Base-by-base conservation (phyloP, 2,888 invertebrate genomes). In the Xestia c-nigrum region DNA sequence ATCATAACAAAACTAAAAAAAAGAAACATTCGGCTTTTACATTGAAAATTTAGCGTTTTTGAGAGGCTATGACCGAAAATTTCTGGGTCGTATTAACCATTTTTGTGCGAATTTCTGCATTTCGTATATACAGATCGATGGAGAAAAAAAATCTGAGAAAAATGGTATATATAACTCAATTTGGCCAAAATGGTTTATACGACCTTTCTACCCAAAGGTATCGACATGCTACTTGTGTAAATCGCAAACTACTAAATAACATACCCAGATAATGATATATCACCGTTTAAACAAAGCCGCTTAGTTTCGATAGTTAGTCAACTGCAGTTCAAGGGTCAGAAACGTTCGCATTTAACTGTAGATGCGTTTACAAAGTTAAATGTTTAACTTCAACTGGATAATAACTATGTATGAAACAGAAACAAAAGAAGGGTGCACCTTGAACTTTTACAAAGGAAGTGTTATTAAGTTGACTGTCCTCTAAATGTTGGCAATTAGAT, bases 301-400 rank as follows among this genome's bases (percentile, higher is more conserved):
- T 47, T 47, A 59, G 70, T 77, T 81, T 73, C 40, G 57, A 63
- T 72, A 67, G 61, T 43, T n/a, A 52, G 57, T 67, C 40, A 78
- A 73, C 70, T 70, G 16, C 70, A 78, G 83, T 81, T 78, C 63
- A 82, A 67, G 57, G 70, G 74, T 78, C 67, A 77, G 9, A 21
- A 52, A 43, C 24, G 63, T 70, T 67, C 43, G 5, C 50, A 70
- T 72, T 69, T 70, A 78, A 78, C 50, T 67, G 55, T 43, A 47
- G 38, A 43, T 50, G 55, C 46, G 24, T 50, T 76, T 43, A 69
- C 66, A 70, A 68, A 64, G 64, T 68, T 71, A 50, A 61, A 55
- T 21, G 55, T 65, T 61, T 63, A 40, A 40, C 31, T 66, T 57
- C 50, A 55, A 38, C 38, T 31, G 21, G 21, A 21, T 40, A 71